A percentile compares a stretch with the other conserved stretches of the same genome.
Conservation (phyloP, 1,140 invertebrate genomes). For the Ectropis grisescens region DNA sequence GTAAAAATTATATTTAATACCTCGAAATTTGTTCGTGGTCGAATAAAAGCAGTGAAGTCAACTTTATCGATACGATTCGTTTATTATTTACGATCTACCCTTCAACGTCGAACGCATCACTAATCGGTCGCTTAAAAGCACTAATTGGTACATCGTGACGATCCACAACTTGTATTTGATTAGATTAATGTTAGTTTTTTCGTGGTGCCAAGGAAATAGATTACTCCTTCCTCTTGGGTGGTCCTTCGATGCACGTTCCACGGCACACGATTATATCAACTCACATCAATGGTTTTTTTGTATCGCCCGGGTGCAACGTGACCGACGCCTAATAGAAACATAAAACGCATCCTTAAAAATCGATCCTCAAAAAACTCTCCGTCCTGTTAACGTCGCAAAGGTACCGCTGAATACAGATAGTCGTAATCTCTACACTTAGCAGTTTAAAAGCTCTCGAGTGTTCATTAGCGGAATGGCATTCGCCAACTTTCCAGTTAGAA, state of each 20-base stretch:
- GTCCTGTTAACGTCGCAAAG: no score
- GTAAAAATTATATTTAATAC: slow-evolving; percentile 56
- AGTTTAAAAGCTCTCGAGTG: no score
- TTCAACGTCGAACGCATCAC: slow-evolving; percentile 7
- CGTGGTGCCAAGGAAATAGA: slow-evolving; percentile 16
- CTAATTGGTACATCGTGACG: slow-evolving; percentile 24
- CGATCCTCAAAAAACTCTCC: not conserved
- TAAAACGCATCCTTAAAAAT: slow-evolving; percentile 5
- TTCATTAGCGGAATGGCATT: slow-evolving; percentile 17
- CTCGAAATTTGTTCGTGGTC: not conserved
- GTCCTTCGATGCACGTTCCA: slow-evolving; percentile 21
- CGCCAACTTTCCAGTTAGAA: slow-evolving; percentile 19
- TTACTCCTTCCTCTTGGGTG: slow-evolving; percentile 28
- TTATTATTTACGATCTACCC: slow-evolving; percentile 20
- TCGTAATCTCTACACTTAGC: no score
- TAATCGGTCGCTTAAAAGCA: slow-evolving; percentile 11
- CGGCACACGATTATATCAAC: slow-evolving; percentile 30
- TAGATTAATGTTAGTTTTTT: slow-evolving; percentile 6
- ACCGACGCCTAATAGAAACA: slow-evolving; percentile 16
- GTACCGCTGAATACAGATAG: no score
- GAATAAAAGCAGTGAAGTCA: slow-evolving; percentile 8
- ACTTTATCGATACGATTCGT: no score
- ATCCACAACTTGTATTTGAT: slow-evolving; percentile 14
- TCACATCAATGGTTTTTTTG: slow-evolving; percentile 34
- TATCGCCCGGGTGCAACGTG: slow-evolving; percentile 23